Base-by-base conservation (phyloP, 2,888 invertebrate species). In the Augiades crinisus region DNA sequence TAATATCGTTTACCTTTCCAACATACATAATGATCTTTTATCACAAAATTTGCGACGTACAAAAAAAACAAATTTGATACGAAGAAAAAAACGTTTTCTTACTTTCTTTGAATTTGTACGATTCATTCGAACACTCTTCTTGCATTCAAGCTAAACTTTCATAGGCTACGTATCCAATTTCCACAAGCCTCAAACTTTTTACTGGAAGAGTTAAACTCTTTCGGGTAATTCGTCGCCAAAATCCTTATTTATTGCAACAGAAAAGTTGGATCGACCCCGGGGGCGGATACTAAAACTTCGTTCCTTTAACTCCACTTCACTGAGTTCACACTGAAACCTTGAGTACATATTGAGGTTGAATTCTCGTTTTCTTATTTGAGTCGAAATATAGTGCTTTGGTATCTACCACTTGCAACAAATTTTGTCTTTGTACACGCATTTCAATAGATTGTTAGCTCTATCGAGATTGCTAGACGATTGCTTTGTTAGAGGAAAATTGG, bases 221-320 rank as follows among this genome's bases (percentile, higher is more conserved):
- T n/a, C n/a, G 77, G 85, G 86, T 84, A 86, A 87, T 86, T 86
- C 86, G 87, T 87, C 86, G 83, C 82, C 85, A 83, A 86, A 87
- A 87, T 86, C 87, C 87, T 87, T 87, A 87, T 87, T 87, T 87
- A 87, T 86, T 81, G 86, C 85, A 83, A 81, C 78, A 75, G 76
- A 72, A 78, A 84, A 86, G 78, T 86, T 84, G 79, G 79, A 82
- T 81, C 81, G 84, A 78, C 77, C 85, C 78, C 81, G 76, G 75
- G 84, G 83, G 84, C 75, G 74, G 83, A 81, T 76, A 81, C 76
- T 69, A 71, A 81, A 87, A 87, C 72, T 87, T 87, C 76, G 78
- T 81, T 82, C 79, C 86, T 85, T 84, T 83, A 81, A 83, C 80
- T 82, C 76, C 78, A 82, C 82, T 78, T 77, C 83, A 82, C 78